Base-by-base conservation (phyloP, 1,140 invertebrate genomes). In the Drosophila teissieri region DNA sequence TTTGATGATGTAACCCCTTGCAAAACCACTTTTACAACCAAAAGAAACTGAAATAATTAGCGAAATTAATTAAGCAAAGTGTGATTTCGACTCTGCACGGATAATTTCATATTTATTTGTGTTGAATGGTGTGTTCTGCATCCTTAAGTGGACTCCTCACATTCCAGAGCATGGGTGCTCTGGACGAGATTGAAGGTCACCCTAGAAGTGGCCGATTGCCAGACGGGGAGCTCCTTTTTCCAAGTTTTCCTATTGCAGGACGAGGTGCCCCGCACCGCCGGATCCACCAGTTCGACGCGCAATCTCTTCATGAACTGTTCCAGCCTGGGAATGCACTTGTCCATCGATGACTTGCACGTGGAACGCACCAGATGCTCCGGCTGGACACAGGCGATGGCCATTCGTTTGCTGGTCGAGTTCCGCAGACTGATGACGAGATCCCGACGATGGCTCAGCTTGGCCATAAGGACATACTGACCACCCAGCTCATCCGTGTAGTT, bases 401-500 rank as follows among this genome's bases (percentile, higher is more conserved):
- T 93, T 63, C 73, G 93, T 74, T 39, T 92, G 63, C 11, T 69
- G 11, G 82, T 73, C 34, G 92, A 80, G 68, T 91, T 92, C 93
- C 95, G 91, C 15, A 95, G 92, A 91, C 95, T 95, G 2, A 95
- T 89, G 53, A 95, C 92, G 17, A 95, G 79, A 91, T 94, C 94
- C 42, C 92, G 93, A 83, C 95, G 94, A 44, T n/a, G n/a, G n/a
- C 94, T 94, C 56, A 91, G 93, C 27, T 94, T 91, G 36, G 93
- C 95, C 83, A 95, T 93, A 1, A 96, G 91, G 73, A 96, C 94
- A 83, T 95, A 96, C 5, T 96, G 85, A 78, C 94, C 93, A 5
- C 93, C 93, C 7, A 19, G 34, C 54, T 95, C 92, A 53, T 93
- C 93, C 31, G 95, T 60, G 90, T 96, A 96, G 76, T 95, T 93